Evolutionary conservation across 2,113 vertebrate species (phyloP), one percentile per base, ranked within the genome.

Genomic region (Egretta garzetta): DNA sequence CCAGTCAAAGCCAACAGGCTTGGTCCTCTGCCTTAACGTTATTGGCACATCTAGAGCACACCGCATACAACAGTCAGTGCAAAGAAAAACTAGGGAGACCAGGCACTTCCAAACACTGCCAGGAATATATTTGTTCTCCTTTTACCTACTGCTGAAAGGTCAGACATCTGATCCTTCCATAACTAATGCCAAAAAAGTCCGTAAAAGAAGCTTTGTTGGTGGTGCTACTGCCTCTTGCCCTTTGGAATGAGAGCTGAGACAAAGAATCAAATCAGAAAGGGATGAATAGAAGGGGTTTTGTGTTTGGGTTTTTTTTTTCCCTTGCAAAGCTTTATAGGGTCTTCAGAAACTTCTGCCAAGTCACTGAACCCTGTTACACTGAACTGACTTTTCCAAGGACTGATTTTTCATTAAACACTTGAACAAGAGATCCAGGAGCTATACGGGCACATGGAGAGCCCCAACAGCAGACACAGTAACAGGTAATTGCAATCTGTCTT

Each of bases 121-220:
- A 86, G 30, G 24, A 92, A 63, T 49, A 84, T 0, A 92, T 88
- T 86, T 84, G 92, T 92, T 93, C 56, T 81, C 60, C 27, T 86
- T 81, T 94, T 64, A 93, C 94, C 86, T 93, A 68, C 52, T 64
- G 72, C 95, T 95, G 88, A 86, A 93, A 95, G 56, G 92, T 93
- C 86, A 92, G 80, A 84, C 68, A 92, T 84, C 85, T 89, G 83
- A 96, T 92, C 52, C 86, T 75, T 71, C 71, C 39, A 71, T 21
- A 91, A 79, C 47, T 68, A 82, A 79, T 68, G 96, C 80, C 94
- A 94, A 82, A 93, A 93, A 93, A 75, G 60, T 19, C 68, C 81
- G 90, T 76, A 72, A 96, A 95, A 91, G 85, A 75, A 91, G 70
- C 73, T 95, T 91, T 96, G 73, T 32, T 84, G 73, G 50, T 73